These are phyloP conservation scores for Pardosa pseudoannulata DNA, from an alignment of 2,888 invertebrate species.

Conservation along the genomic window DNA sequence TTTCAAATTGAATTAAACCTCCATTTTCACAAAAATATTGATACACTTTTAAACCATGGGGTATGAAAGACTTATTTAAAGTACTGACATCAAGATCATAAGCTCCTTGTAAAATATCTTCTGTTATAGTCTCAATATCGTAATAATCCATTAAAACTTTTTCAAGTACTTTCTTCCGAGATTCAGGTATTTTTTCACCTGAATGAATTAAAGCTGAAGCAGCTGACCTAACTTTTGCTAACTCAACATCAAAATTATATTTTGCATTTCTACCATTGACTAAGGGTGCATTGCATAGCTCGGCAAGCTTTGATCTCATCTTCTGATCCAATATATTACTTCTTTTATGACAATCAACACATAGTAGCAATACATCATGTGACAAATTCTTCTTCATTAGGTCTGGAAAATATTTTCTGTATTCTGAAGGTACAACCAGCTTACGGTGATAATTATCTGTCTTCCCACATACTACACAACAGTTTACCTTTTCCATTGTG, in stretches of 20 bases:
- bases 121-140: slow-evolving; percentile 79
- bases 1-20: slow-evolving; percentile 84
- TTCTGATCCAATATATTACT: slow-evolving; percentile 83
- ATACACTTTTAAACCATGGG: slow-evolving; percentile 78
- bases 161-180: slow-evolving; percentile 80
- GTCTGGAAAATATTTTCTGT: slow-evolving; percentile 82
- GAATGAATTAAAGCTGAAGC: slow-evolving; percentile 41
- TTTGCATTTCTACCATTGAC: slow-evolving; percentile 76
- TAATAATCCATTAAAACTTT: slow-evolving; percentile 80
- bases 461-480: slow-evolving; percentile 87
- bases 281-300: slow-evolving; percentile 83
- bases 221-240: slow-evolving; percentile 52
- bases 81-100: slow-evolving; percentile 78
- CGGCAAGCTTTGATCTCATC: slow-evolving; percentile 82
- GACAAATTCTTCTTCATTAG: slow-evolving; percentile 88
- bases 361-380: slow-evolving; percentile 87
- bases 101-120: slow-evolving; percentile 80
- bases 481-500: slow-evolving; percentile 84
- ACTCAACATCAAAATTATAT: slow-evolving; percentile 31
- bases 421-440: slow-evolving; percentile 89
- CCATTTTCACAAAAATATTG: slow-evolving; percentile 77
- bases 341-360: slow-evolving; percentile 84
- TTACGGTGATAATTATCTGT: slow-evolving; percentile 85
- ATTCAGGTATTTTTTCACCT: slow-evolving; percentile 80
- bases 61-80: slow-evolving; percentile 75